Evolutionary conservation across 2,888 invertebrate genomes (phyloP), one percentile per base, ranked within the genome.

Genomic region (Melipona beecheii): DNA sequence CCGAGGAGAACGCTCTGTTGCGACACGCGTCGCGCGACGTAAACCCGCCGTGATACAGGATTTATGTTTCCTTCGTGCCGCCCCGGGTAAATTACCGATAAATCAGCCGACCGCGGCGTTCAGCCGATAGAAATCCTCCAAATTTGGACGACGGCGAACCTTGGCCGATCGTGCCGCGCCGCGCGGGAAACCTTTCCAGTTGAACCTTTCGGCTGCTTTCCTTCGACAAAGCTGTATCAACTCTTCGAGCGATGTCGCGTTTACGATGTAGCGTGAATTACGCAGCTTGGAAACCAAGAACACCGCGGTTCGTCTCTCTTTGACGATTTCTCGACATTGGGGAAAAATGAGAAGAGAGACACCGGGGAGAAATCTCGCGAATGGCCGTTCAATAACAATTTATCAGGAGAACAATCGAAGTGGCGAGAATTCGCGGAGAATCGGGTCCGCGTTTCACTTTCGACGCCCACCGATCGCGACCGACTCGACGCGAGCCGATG

Each of bases 21-120:
- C 89, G 89, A 89, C 89, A 89, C 87, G 89, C 87, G 89, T 89
- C 89, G 86, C 87, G 80, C 88, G 89, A 89, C 87, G 86, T 86
- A 89, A 89, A 82, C 82, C 82, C 82, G 82, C 78, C 84, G 89
- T 84, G 89, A 89, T 89, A 85, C 78, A 86, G 81, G 89, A 89
- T 89, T 89, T 89, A 89, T 89, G 87, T 84, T 85, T 83, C 76
- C 80, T 82, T 82, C 78, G 81, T 77, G 79, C 79, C 80, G 82
- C 77, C 24, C 75, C 50, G 70, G 80, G 83, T 79, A 83, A 86
- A 86, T 87, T 87, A 87, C 76, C 80, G 82, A 85, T 89, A 89
- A 89, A 89, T 89, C 89, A 87, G 71, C 83, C 84, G 81, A 75
- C 78, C 60, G 65, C 58, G 58, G 71, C 43, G 75, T 83, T 86